Evolutionary conservation across 2,888 invertebrate species (phyloP), one percentile per base, ranked within the genome.

Genomic region (Linyphia triangularis): DNA sequence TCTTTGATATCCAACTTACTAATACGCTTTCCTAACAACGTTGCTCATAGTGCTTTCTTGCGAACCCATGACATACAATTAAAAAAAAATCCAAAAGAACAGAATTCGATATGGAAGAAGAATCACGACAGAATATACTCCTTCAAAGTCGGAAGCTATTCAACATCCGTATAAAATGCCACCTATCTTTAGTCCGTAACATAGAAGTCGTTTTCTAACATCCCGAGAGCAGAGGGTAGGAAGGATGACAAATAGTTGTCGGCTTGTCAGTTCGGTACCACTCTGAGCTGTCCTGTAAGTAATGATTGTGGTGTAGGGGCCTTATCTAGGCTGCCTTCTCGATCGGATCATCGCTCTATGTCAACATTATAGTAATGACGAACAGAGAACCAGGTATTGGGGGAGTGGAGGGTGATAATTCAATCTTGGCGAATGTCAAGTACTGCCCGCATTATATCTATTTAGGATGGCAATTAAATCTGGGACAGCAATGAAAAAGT

Each of bases 261-360:
- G 81, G 69, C 75, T 75, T 84, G 84, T 85, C 85, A 85, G 85
- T 72, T 72, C 72, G 82, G 61, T 72, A 82, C 82, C 69, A 61
- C 82, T 78, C 69, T 24, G 78, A 70, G 59, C 59, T 67, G 69
- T 51, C 63, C 85, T 37, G 78, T 85, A 85, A 78, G 72, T 85
- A 85, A 85, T 85, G 85, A 77, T 59, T 85, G 85, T 79, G 78
- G 85, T 63, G 85, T 40, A 61, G 85, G 43, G 70, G 85, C 85
- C 78, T 85, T 85, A 85, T 85, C 85, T 78, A 72, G 78, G 85
- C 69, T 83, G 83, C 83, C 73, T 77, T 77, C 77, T 85, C 69
- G 59, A 85, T 85, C 85, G 70, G 22, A 77, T 84, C 84, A 75
- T 84, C 75, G 75, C 75, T 84, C 84, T 85, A 37, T 78, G 72